Conservation (phyloP, 2,113 vertebrate genomes). For the Hippocampus comes region DNA sequence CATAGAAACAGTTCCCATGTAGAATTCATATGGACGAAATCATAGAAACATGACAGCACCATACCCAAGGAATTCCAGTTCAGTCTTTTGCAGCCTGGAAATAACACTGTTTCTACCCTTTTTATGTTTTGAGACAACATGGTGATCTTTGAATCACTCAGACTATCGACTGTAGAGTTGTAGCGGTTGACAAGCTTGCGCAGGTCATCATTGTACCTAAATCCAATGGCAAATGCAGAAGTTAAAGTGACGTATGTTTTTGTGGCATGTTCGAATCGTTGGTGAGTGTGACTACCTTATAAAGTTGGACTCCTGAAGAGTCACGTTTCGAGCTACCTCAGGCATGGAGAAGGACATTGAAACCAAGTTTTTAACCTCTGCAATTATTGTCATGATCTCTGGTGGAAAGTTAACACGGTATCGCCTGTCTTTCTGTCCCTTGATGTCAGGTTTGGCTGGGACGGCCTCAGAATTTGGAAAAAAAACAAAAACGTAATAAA, state of each 20-base stretch:
- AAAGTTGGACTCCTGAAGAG: conserved; percentile 6
- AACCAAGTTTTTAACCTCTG: conserved; percentile 2
- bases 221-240: neutral
- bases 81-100: conserved; percentile 76
- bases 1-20: neutral
- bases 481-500: conserved; percentile 1
- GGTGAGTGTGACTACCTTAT: conserved; percentile 4
- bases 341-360: conserved; percentile 11
- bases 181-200: conserved; percentile 3
- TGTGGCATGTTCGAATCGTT: neutral
- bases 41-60: conserved; percentile 24
- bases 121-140: conserved; percentile 7
- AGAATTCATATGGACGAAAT: neutral
- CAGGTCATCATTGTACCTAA: conserved; percentile 7
- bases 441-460: conserved; percentile 14
- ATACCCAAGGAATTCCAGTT: conserved; percentile 89
- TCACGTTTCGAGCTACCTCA: conserved; percentile 4
- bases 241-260: neutral
- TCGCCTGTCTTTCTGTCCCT: conserved; percentile 5
- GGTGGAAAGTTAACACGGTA: conserved; percentile 10
- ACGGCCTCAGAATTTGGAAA: conserved; percentile 13
- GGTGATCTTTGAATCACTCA: conserved; percentile 8
- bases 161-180: conserved; percentile 7
- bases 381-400: conserved; percentile 1
- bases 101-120: conserved; percentile 54